A percentile compares a stretch with the other conserved stretches of the same genome.
These are phyloP conservation scores for Stratiomys singularior DNA, from an alignment of 2,888 invertebrate genomes.

Conservation along the genomic window DNA sequence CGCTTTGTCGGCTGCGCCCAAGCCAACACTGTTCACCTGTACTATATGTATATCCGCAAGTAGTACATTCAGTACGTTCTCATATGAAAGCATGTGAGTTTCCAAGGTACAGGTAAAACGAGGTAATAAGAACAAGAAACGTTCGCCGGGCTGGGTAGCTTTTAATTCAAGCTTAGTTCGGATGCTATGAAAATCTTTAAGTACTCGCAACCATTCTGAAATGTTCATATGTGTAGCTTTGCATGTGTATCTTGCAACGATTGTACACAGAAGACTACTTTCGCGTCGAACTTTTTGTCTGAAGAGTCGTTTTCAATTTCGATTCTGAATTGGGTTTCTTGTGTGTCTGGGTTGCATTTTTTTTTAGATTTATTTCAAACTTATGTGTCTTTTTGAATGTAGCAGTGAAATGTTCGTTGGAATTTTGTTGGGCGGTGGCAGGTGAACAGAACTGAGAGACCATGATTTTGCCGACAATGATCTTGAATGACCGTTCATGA, in stretches of 20 bases:
- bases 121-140: background rate
- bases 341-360: background rate
- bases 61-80: background rate
- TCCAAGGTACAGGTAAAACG: background rate
- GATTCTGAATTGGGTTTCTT: conserved; percentile 3
- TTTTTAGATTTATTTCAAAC: background rate
- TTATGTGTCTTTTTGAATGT: background rate
- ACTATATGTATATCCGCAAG: background rate
- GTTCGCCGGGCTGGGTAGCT: background rate
- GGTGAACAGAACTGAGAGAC: conserved; percentile 2
- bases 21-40: conserved; percentile 39
- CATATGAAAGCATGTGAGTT: background rate
- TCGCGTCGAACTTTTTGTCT: conserved; percentile 13
- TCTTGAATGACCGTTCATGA: background rate
- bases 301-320: conserved; percentile 38
- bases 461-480: background rate
- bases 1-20: conserved; percentile 38
- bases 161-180: background rate
- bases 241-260: background rate
- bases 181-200: too few relatives aligned
- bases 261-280: conserved; percentile 35
- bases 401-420: conserved; percentile 12
- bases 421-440: conserved; percentile 36
- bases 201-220: too few relatives aligned
- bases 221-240: background rate